Conservation (phyloP, 2,797 vertebrate species). For the Momotus momota region DNA sequence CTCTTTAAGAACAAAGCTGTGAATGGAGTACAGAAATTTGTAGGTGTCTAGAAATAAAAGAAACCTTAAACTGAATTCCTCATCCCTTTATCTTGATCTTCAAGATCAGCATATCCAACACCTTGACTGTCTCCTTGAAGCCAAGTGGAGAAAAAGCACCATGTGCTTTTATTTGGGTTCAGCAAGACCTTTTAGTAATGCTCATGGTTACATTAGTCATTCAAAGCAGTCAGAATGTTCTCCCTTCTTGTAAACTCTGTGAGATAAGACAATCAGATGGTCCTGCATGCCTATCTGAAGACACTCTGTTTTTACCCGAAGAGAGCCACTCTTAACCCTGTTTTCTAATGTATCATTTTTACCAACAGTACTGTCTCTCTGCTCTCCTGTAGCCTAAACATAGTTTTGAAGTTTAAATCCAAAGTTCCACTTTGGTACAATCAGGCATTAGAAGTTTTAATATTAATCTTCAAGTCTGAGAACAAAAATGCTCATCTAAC, state of each 20-base stretch:
- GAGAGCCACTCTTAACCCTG: background rate
- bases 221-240: conserved; percentile 5
- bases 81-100: background rate
- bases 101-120: background rate
- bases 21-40: background rate
- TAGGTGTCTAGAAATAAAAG: background rate
- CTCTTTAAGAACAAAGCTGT: background rate
- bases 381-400: conserved; percentile 31
- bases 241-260: background rate
- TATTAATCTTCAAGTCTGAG: background rate
- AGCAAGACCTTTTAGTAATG: background rate
- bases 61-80: background rate
- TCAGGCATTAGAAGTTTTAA: background rate
- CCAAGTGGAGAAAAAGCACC: background rate
- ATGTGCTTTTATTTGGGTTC: conserved; percentile 12
- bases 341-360: background rate
- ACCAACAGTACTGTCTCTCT: background rate
- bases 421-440: background rate
- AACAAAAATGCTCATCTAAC: background rate
- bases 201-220: background rate
- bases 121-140: background rate
- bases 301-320: background rate
- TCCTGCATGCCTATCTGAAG: background rate
- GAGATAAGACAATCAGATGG: background rate
- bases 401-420: background rate